phyloP scores from a whole-genome alignment of 2,888 invertebrate species.

The Uloborus plumipes region DNA sequence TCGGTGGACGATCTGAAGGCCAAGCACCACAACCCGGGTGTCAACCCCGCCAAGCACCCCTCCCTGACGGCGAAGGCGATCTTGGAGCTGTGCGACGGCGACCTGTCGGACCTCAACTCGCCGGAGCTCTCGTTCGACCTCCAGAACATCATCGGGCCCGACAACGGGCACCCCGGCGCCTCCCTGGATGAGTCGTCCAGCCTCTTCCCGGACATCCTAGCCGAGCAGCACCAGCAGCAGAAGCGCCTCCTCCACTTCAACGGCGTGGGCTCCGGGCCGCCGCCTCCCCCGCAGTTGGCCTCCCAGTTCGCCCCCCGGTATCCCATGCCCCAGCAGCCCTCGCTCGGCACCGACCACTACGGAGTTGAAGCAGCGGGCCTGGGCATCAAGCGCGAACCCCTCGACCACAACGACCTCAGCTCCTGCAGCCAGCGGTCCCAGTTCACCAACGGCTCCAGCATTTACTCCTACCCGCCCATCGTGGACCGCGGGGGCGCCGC shows the following conservation, averaged over 20 bases:
- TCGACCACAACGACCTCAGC: slow-evolving; percentile 73
- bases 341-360: slow-evolving; percentile 77
- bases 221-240: slow-evolving; percentile 25
- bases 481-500: slow-evolving; percentile 40
- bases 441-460: slow-evolving; percentile 58
- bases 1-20: slow-evolving; percentile 67
- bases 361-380: slow-evolving; percentile 67
- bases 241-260: slow-evolving; percentile 2
- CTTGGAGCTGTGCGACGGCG: slow-evolving; percentile 70
- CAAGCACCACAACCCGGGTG: slow-evolving; percentile 28
- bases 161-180: slow-evolving; percentile 47
- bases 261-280: background rate
- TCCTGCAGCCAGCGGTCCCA: slow-evolving; percentile 47
- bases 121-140: slow-evolving; percentile 93
- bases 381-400: slow-evolving; percentile 68
- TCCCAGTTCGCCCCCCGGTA: slow-evolving; percentile 17
- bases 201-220: slow-evolving; percentile 85
- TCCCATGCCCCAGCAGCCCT: slow-evolving; percentile 89
- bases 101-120: slow-evolving; percentile 89
- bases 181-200: slow-evolving; percentile 77
- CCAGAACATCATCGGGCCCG: slow-evolving; percentile 81
- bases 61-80: slow-evolving; percentile 68
- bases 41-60: slow-evolving; percentile 55
- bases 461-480: slow-evolving; percentile 60
- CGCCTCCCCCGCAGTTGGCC: slow-evolving; percentile 18